Percentiles rank a stretch among this genome's conserved stretches.
phyloP scores from a whole-genome alignment of 2,888 invertebrate species.

The Lithophane leautieri region DNA sequence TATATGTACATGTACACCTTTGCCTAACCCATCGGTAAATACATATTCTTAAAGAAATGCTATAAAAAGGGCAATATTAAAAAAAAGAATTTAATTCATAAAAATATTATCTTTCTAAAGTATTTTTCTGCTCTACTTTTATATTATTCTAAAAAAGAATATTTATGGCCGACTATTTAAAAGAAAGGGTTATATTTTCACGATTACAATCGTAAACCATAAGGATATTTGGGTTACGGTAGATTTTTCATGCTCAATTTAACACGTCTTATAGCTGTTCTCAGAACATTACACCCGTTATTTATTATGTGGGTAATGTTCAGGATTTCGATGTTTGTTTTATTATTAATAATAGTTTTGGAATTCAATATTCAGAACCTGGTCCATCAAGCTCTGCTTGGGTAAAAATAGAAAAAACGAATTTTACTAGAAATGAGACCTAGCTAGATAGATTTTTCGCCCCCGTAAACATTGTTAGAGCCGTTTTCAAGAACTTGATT shows the following conservation, averaged over 20 bases:
- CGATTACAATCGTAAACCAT: conserved; percentile 43
- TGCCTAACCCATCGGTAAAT: not conserved
- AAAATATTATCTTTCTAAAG: too few relatives aligned
- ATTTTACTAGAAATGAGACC: too few relatives aligned
- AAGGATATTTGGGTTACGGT: conserved; percentile 44
- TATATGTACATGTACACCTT: not conserved
- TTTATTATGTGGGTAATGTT: conserved; percentile 48
- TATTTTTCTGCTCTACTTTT: not conserved
- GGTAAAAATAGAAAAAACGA: too few relatives aligned
- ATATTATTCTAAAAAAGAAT: conserved; percentile 10
- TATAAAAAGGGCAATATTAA: not conserved
- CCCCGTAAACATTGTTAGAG: too few relatives aligned
- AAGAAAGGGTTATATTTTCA: conserved; percentile 20
- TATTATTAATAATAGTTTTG: conserved; percentile 7
- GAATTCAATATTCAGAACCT: not conserved
- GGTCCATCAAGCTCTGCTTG: too few relatives aligned
- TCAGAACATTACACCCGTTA: conserved; percentile 51
- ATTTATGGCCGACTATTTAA: conserved; percentile 31
- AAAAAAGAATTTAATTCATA: too few relatives aligned
- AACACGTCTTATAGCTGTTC: conserved; percentile 54
- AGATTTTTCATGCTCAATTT: conserved; percentile 60
- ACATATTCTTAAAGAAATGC: not conserved
- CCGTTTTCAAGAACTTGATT: too few relatives aligned
- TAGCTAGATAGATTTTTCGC: too few relatives aligned
- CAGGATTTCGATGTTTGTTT: conserved; percentile 12